Base-by-base conservation (phyloP, 2,113 vertebrate species). In the Gambusia affinis region DNA sequence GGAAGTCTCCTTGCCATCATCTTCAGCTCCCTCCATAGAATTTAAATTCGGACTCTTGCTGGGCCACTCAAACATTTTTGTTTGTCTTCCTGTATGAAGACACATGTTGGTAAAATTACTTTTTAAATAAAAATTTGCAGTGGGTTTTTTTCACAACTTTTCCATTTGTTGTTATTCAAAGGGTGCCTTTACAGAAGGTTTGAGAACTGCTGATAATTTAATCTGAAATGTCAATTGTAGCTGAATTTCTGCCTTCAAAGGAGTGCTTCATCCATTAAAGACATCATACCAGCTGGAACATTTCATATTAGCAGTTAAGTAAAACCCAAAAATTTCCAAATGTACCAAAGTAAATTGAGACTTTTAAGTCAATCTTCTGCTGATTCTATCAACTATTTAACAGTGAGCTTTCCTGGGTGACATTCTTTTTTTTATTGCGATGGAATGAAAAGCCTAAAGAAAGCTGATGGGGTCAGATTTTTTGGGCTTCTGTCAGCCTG, bases 381-480 rank as follows among this genome's bases (percentile, higher is more conserved):
- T n/a, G 29, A 66, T 60, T 78, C 72, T n/a, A 64, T 68, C 72
- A 12, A 57, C 64, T 61, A 60, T 30, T 1, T 17, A 24, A 31
- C 68, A 28, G 27, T 15, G 54, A 67, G 15, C 2, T 80, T 85
- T 65, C 64, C 28, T 81, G 80, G 82, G 4, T 85, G 75, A 72
- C 71, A 19, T 30, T 19, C 27, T 30, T n/a, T 76, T 17, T 28
- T 57, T 64, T 72, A 63, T 27, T 67, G 63, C 76, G 81, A 81
- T 86, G 67, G 57, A 35, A 60, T 69, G 51, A 68, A 78, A 81
- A 42, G 77, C 62, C 69, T 69, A 19, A 70, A 78, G 51, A 80
- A 88, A 83, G 81, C 81, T 79, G 78, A 73, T 54, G 79, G 80
- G 87, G 87, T 92, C 84, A 81, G 73, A 86, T 79, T 72, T 57